A percentile compares a stretch with the other conserved stretches of the same genome.
Evolutionary conservation across 2,113 vertebrate genomes (phyloP).

Genomic region (Ranitomeya imitator): DNA sequence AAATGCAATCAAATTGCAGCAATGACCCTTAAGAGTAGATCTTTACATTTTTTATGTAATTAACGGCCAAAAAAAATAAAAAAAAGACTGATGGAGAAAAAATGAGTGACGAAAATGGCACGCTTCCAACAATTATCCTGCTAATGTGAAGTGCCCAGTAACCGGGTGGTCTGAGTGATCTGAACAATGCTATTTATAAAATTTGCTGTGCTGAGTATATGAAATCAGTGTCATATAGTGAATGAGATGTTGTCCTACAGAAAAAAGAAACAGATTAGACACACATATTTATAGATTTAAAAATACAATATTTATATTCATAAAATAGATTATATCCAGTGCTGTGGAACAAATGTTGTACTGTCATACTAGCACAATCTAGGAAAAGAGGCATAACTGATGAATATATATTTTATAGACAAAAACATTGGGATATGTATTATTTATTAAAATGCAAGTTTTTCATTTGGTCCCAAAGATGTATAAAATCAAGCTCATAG

Average conservation of each 20-base stretch:
- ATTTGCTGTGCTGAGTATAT: constrained; percentile 19
- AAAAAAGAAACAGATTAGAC: constrained; percentile 20
- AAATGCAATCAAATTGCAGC: not conserved
- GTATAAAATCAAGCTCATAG: too few species aligned
- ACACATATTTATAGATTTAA: constrained; percentile 4
- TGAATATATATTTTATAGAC: not conserved
- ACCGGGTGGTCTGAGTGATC: constrained; percentile 1
- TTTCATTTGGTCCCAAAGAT: too few species aligned
- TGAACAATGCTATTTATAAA: constrained; percentile 32
- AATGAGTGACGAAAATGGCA: not conserved
- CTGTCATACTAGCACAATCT: not conserved
- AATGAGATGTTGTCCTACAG: not conserved
- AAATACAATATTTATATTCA: not conserved
- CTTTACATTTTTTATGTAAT: constrained; percentile 4
- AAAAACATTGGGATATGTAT: too few species aligned
- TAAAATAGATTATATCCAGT: not conserved
- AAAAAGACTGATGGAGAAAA: not conserved
- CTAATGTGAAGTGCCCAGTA: constrained; percentile 4
- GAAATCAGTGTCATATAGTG: constrained; percentile 20
- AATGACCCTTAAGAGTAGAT: not conserved
- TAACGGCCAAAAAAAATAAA: not conserved
- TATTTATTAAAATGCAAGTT: too few species aligned
- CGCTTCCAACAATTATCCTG: not conserved
- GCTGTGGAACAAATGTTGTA: not conserved
- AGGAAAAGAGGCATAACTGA: not conserved